Percentiles rank a stretch among this genome's conserved stretches.
Evolutionary conservation across 2,113 vertebrate genomes (phyloP).

Genomic region (Syngnathoides biaculeatus): DNA sequence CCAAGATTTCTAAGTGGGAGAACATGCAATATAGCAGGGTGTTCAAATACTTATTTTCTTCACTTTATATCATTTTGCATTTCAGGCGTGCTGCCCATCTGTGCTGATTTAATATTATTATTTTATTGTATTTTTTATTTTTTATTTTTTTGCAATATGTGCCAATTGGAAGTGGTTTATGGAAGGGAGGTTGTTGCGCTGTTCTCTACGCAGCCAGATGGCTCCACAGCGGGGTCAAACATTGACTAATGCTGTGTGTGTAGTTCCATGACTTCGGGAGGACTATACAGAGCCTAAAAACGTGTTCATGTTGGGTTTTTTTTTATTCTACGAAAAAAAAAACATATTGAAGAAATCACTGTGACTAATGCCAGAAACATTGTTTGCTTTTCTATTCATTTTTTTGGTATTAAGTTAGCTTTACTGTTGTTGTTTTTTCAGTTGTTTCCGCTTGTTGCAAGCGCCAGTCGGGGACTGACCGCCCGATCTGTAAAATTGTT

Average conservation of each 20-base stretch:
- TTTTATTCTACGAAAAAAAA: conserved; percentile 56
- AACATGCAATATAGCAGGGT: no score
- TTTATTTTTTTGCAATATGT: conserved; percentile 59
- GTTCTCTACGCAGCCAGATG: conserved; percentile 35
- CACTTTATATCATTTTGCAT: conserved; percentile 29
- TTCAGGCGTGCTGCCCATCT: conserved; percentile 62
- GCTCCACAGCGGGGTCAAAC: conserved; percentile 20
- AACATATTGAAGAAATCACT: conserved; percentile 75
- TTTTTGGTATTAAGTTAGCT: conserved; percentile 59
- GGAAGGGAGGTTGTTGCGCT: conserved; percentile 33
- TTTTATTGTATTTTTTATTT: conserved; percentile 4
- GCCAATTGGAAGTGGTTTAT: conserved; percentile 62
- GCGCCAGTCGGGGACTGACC: conserved; percentile 70
- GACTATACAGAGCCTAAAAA: conserved; percentile 41
- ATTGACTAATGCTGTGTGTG: conserved; percentile 25
- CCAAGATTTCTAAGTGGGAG: no score
- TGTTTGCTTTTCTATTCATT: conserved; percentile 57
- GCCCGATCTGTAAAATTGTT: conserved; percentile 71
- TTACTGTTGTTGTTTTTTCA: conserved; percentile 60
- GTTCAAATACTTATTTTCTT: no score
- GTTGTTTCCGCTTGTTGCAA: conserved; percentile 55
- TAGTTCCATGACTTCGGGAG: background rate
- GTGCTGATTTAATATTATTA: conserved; percentile 28
- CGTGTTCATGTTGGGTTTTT: conserved; percentile 55
- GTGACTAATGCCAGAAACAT: conserved; percentile 72